Percentiles rank a stretch among this genome's conserved stretches.
Conservation (phyloP, 35 echinoderm and acorn worm species). For the Amphiura filiformis region DNA sequence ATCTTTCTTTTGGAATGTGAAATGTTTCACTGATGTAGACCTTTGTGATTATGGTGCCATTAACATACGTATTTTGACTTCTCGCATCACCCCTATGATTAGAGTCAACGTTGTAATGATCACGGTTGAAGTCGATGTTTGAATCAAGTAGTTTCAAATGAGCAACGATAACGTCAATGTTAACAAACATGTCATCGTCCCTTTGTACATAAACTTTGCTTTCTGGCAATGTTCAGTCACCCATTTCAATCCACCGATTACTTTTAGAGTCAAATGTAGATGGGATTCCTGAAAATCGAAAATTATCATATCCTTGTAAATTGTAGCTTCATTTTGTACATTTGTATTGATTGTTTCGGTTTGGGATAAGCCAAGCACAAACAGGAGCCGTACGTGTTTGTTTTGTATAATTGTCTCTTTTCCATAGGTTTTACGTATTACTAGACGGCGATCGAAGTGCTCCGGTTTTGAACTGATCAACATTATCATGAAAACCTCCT, state of each 20-base stretch:
- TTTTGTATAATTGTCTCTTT: background rate
- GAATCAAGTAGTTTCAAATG: no score
- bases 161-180: no score
- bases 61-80: no score
- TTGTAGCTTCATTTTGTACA: background rate
- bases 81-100: no score
- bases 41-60: no score
- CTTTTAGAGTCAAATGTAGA: conserved; percentile 30
- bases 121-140: no score
- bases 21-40: no score
- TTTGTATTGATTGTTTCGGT: background rate
- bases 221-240: background rate
- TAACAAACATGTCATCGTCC: conserved; percentile 43
- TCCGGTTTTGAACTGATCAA: background rate
- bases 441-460: background rate
- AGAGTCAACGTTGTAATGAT: no score
- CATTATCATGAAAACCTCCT: background rate
- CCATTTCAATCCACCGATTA: conserved; percentile 22
- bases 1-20: no score
- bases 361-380: conserved; percentile 13
- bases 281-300: conserved; percentile 1
- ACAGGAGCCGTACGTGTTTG: background rate
- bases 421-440: conserved; percentile 18
- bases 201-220: conserved; percentile 34
- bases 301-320: conserved; percentile 17